phyloP scores from a whole-genome alignment of 2,113 vertebrate species.

The Prinia subflava region DNA sequence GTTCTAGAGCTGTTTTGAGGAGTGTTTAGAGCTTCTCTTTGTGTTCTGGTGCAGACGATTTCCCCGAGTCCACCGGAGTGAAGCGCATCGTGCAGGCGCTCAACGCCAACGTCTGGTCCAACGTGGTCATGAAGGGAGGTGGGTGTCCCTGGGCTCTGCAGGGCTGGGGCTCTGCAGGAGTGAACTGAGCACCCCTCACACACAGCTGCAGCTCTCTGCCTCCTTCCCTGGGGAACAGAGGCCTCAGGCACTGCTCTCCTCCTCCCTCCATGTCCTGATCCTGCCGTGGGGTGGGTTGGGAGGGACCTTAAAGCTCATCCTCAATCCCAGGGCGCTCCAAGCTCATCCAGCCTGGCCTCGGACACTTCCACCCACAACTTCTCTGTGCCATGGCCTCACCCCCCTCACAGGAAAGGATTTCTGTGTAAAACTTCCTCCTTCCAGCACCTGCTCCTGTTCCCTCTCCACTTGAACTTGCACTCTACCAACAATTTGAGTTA shows the following conservation, averaged over 20 bases:
- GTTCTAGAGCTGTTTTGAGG: accelerated
- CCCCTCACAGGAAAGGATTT: not conserved
- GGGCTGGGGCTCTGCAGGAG: not conserved
- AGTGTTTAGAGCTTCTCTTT: accelerated
- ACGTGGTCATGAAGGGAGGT: slow-evolving; percentile 93
- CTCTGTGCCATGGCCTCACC: not conserved
- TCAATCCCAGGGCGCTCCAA: not conserved
- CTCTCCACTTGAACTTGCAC: not conserved
- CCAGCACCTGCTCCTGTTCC: not conserved
- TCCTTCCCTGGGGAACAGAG: not conserved
- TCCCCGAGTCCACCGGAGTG: slow-evolving; percentile 94
- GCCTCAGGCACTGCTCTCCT: not conserved
- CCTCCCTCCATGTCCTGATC: not conserved
- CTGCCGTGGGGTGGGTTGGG: not conserved
- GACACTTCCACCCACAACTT: not conserved
- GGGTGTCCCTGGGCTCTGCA: not conserved
- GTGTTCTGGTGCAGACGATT: slow-evolving; percentile 82
- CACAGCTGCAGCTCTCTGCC: not conserved
- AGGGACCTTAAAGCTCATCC: not conserved
- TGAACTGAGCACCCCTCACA: too few relatives aligned
- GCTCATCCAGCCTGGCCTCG: not conserved
- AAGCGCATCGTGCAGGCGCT: slow-evolving; percentile 93
- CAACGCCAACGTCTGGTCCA: slow-evolving; percentile 96
- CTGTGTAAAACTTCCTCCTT: not conserved
- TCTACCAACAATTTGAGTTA: not conserved